Evolutionary conservation across 2,888 invertebrate genomes (phyloP).

Genomic region (Cepaea hortensis): DNA sequence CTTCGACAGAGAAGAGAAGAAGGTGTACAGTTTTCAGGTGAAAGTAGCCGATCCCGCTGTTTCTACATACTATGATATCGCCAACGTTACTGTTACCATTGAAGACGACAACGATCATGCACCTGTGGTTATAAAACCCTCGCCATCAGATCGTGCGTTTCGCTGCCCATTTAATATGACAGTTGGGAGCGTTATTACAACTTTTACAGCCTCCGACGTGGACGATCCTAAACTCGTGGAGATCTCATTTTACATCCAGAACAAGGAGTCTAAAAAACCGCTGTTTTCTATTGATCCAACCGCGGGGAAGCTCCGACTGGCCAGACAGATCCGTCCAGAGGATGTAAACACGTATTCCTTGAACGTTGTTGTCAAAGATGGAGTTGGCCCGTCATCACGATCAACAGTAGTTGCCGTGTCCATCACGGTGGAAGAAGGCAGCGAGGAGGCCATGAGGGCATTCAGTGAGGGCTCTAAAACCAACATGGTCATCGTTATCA

Average conservation of each 20-base stretch:
- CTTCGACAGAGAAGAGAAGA: constrained; percentile 88
- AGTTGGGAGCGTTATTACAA: constrained; percentile 70
- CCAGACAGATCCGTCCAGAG: constrained; percentile 59
- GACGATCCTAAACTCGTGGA: constrained; percentile 95
- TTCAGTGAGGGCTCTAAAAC: constrained; percentile 13
- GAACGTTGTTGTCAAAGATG: constrained; percentile 64
- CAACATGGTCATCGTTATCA: constrained; percentile 62
- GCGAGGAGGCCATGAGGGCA: constrained; percentile 45
- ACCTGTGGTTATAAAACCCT: constrained; percentile 78
- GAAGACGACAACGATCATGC: constrained; percentile 97
- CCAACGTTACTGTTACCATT: constrained; percentile 94
- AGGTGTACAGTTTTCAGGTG: constrained; percentile 89
- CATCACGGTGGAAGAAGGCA: constrained; percentile 37
- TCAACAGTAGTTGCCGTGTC: constrained; percentile 38
- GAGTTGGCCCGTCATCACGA: constrained; percentile 34
- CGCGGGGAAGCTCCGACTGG: constrained; percentile 74
- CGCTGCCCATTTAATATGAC: constrained; percentile 63
- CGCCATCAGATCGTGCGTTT: constrained; percentile 63
- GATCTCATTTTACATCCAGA: constrained; percentile 94
- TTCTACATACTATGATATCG: constrained; percentile 85
- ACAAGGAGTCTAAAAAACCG: constrained; percentile 55
- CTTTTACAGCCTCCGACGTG: constrained; percentile 90
- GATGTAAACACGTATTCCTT: constrained; percentile 62
- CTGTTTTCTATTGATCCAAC: constrained; percentile 76
- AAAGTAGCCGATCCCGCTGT: constrained; percentile 85